These are phyloP conservation scores for Cydia pomonella DNA, from an alignment of 1,140 invertebrate species.

Conservation along the genomic window DNA sequence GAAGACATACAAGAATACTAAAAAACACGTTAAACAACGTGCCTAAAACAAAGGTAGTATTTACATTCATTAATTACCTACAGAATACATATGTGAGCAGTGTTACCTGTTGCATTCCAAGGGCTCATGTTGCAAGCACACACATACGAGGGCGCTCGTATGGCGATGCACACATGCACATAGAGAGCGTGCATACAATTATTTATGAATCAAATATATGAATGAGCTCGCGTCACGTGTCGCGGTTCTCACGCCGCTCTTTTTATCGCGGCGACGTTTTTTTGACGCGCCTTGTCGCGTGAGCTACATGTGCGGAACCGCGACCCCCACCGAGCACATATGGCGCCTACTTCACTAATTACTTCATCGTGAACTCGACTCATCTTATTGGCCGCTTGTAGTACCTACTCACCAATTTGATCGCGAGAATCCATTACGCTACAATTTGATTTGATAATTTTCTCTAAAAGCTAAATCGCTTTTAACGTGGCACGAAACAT, in stretches of 20 bases:
- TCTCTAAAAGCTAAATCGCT: no score
- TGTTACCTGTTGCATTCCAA: conserved; percentile 21
- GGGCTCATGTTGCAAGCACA: conserved; percentile 15
- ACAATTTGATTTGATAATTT: no score
- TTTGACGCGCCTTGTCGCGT: conserved; percentile 64
- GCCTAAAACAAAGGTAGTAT: background rate
- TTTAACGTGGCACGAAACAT: no score
- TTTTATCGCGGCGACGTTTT: conserved; percentile 66
- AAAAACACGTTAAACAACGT: background rate
- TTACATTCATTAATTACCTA: background rate
- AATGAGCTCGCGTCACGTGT: conserved; percentile 72
- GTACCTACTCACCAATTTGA: conserved; percentile 6
- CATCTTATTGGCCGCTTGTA: background rate
- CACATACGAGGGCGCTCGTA: background rate
- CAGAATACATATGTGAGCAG: no score
- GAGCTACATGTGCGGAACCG: conserved; percentile 64
- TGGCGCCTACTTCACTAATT: conserved; percentile 72
- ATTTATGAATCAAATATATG: conserved; percentile 78
- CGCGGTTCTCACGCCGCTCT: conserved; percentile 69
- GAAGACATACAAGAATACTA: no score
- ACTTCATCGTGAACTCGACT: conserved; percentile 52
- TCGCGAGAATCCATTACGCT: background rate
- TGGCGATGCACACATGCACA: conserved; percentile 33
- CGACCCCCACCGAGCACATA: conserved; percentile 67
- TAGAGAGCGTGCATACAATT: conserved; percentile 48